A percentile compares a stretch with the other conserved stretches of the same genome.
These are phyloP conservation scores for Aegithalos caudatus DNA, from an alignment of 2,113 vertebrate species.

Conservation along the genomic window DNA sequence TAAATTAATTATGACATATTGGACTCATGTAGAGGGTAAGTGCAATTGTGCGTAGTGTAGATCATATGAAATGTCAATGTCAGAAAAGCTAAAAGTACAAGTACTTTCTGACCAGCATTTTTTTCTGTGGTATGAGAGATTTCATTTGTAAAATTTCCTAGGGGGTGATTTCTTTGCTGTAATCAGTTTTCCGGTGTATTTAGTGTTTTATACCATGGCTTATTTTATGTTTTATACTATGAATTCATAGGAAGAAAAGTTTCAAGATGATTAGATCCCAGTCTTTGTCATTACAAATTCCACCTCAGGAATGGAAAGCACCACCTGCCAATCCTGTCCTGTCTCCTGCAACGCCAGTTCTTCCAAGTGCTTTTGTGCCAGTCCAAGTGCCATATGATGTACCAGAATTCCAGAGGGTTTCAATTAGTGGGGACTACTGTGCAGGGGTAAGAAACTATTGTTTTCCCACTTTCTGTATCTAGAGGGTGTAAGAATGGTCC, in stretches of 20 bases:
- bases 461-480: not conserved
- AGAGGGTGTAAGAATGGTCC: not conserved
- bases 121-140: not conserved
- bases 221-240: conserved; percentile 48
- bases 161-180: not conserved
- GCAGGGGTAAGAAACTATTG: conserved; percentile 85
- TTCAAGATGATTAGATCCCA: conserved; percentile 93
- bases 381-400: conserved; percentile 63
- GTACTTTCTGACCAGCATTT: not conserved
- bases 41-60: not conserved
- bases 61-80: not conserved
- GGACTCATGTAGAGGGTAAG: not conserved
- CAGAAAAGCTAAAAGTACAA: not conserved
- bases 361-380: conserved; percentile 6
- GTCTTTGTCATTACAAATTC: conserved; percentile 86
- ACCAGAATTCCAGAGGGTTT: conserved; percentile 94
- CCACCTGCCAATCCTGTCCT: conserved; percentile 58
- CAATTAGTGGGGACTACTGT: conserved; percentile 95
- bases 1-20: not conserved
- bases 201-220: conserved; percentile 18
- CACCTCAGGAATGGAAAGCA: conserved; percentile 72
- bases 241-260: conserved; percentile 85
- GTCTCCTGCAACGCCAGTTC: conserved; percentile 60
- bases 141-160: not conserved
- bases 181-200: not conserved